phyloP scores from a whole-genome alignment of 2,113 vertebrate species.

The Cebidichthys violaceus region DNA sequence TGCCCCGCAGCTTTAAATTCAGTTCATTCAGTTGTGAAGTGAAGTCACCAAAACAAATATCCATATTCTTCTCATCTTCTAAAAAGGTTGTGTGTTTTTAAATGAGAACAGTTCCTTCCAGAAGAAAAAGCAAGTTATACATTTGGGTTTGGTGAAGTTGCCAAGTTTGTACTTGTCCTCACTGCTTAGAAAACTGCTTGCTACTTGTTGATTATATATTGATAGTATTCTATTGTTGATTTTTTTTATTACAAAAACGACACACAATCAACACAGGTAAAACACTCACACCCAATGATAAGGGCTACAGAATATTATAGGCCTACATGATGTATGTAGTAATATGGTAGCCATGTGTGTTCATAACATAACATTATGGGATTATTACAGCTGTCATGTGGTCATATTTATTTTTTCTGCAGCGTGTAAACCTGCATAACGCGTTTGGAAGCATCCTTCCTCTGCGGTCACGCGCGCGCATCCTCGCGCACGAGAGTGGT shows the following conservation, averaged over 20 bases:
- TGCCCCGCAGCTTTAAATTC: background rate
- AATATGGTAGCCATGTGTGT: background rate
- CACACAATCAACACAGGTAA: background rate
- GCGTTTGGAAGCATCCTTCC: background rate
- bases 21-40: background rate
- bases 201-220: background rate
- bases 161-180: background rate
- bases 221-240: background rate
- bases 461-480: conserved; percentile 9
- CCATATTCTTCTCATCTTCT: background rate
- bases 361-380: background rate
- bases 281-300: background rate
- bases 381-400: background rate
- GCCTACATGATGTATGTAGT: background rate
- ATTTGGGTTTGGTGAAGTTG: background rate
- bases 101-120: background rate
- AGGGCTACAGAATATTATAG: background rate
- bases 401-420: background rate
- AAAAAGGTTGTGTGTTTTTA: background rate
- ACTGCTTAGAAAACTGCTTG: background rate
- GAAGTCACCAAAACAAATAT: background rate
- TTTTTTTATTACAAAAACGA: background rate
- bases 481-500: conserved; percentile 55
- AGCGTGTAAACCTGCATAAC: background rate
- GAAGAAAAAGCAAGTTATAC: background rate